Evolutionary conservation across 2,113 vertebrate species (phyloP).

Genomic region (Rissa tridactyla): DNA sequence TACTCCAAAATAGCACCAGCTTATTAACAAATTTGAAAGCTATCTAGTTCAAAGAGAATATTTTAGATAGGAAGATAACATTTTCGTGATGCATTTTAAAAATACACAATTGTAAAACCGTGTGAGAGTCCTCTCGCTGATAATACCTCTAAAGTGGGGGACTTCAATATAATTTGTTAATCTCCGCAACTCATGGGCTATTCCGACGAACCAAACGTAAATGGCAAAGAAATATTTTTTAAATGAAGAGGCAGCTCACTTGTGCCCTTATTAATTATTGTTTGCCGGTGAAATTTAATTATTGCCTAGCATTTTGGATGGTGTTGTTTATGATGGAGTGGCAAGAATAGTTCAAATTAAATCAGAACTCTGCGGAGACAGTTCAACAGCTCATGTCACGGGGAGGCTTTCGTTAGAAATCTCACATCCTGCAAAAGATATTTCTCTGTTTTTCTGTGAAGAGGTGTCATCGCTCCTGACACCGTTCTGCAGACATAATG

Average conservation of each 20-base stretch:
- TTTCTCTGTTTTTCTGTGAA: not conserved
- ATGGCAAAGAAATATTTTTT: slow-evolving; percentile 31
- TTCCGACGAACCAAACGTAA: not conserved
- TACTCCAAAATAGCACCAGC: not conserved
- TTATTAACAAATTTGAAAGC: slow-evolving; percentile 13
- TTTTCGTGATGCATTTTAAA: slow-evolving; percentile 27
- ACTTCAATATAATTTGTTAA: slow-evolving; percentile 21
- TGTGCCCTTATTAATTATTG: slow-evolving; percentile 40
- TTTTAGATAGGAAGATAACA: not conserved
- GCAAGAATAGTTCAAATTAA: slow-evolving; percentile 11
- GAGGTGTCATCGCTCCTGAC: not conserved
- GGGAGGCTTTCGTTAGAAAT: not conserved
- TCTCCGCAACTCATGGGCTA: not conserved
- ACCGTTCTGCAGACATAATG: not conserved
- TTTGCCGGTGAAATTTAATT: slow-evolving; percentile 33
- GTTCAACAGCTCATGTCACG: slow-evolving; percentile 33
- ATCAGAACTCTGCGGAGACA: slow-evolving; percentile 5
- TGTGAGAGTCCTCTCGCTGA: not conserved
- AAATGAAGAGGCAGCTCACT: slow-evolving; percentile 28
- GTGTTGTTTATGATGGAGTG: not conserved
- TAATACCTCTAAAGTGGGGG: not conserved
- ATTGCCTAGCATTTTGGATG: not conserved
- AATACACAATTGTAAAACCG: not conserved
- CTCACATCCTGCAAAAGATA: not conserved
- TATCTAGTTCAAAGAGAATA: slow-evolving; percentile 20